Percentiles rank a stretch among this genome's conserved stretches.
These are phyloP conservation scores for Euproctis similis DNA, from an alignment of 2,888 invertebrate genomes.

Conservation along the genomic window DNA sequence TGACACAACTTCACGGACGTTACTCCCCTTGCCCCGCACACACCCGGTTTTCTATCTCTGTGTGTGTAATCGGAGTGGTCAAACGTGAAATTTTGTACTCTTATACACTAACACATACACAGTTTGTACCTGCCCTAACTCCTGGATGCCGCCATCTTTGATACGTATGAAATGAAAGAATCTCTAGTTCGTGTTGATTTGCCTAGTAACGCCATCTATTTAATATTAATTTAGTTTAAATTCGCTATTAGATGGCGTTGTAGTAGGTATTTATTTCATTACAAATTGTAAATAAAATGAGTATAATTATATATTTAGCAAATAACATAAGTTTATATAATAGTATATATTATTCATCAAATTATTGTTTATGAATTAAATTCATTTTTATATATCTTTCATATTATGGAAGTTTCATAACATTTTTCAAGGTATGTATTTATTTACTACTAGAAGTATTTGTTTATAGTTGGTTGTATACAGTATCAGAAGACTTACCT, in stretches of 20 bases:
- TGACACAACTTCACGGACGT: conserved; percentile 80
- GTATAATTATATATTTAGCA: too few species aligned
- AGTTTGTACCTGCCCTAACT: conserved; percentile 68
- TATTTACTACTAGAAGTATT: too few species aligned
- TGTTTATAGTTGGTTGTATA: too few species aligned
- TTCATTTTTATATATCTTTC: too few species aligned
- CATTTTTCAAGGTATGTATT: too few species aligned
- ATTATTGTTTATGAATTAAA: too few species aligned
- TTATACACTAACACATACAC: conserved; percentile 59
- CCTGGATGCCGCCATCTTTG: conserved; percentile 70
- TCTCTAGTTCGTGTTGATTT: conserved; percentile 36
- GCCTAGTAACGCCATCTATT: conserved; percentile 41
- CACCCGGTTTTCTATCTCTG: conserved; percentile 52
- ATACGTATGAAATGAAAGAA: conserved; percentile 45
- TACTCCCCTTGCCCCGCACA: conserved; percentile 69
- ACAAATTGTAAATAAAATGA: too few species aligned
- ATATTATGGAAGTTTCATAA: too few species aligned
- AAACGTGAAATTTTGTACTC: conserved; percentile 72
- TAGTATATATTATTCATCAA: too few species aligned
- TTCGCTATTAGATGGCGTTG: conserved; percentile 23
- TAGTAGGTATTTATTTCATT: background rate
- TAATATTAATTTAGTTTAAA: too few species aligned
- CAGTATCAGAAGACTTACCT: too few species aligned
- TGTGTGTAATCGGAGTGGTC: conserved; percentile 64
- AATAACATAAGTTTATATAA: too few species aligned